Evolutionary conservation across 2,888 invertebrate genomes (phyloP).

Genomic region (Drosophila setosimentum): DNA sequence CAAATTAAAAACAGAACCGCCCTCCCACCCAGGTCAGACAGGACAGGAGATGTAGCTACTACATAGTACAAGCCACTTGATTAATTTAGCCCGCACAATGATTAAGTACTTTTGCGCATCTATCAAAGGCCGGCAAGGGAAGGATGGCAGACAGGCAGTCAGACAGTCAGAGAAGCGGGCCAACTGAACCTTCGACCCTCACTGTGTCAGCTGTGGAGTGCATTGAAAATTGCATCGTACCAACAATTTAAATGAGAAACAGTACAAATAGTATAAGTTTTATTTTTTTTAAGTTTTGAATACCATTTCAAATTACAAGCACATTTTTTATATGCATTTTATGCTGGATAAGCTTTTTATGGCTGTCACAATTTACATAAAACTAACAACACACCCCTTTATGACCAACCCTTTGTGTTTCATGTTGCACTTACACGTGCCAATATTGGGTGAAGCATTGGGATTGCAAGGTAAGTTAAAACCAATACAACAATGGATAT

Average conservation of each 20-base stretch:
- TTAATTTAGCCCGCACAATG: conserved; percentile 83
- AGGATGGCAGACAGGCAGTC: conserved; percentile 9
- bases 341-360: conserved; percentile 53
- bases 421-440: conserved; percentile 15
- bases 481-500: not conserved
- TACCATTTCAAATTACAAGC: conserved; percentile 37
- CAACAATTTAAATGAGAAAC: conserved; percentile 6
- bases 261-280: conserved; percentile 38
- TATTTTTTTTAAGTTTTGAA: conserved; percentile 30
- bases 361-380: conserved; percentile 29
- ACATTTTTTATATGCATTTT: conserved; percentile 54
- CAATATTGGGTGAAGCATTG: not conserved
- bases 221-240: conserved; percentile 40
- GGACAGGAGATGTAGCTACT: conserved; percentile 28
- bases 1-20: conserved; percentile 75
- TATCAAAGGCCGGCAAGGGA: conserved; percentile 36
- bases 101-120: conserved; percentile 81
- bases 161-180: conserved; percentile 23
- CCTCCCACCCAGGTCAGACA: conserved; percentile 11
- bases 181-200: conserved; percentile 51
- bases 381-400: conserved; percentile 38
- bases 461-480: not conserved
- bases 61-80: conserved; percentile 74
- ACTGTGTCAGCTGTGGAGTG: conserved; percentile 61
- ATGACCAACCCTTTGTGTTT: conserved; percentile 59